Base-by-base conservation (phyloP, 2,888 invertebrate species). In the Melinopterus prodromus region DNA sequence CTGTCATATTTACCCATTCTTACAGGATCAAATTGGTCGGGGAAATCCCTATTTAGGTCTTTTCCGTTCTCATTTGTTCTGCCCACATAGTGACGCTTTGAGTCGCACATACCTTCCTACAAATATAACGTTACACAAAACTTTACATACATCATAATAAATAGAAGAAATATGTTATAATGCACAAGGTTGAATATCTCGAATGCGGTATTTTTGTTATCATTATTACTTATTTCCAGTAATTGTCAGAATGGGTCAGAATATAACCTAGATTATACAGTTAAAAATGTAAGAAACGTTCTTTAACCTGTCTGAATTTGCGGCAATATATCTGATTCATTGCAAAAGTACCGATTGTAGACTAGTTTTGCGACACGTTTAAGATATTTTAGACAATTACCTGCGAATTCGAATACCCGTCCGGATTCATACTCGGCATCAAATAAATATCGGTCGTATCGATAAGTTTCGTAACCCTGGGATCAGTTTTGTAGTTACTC, bases 371-470 rank as follows among this genome's bases (percentile, higher is more conserved):
- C n/a, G n/a, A n/a, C n/a, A n/a, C n/a, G n/a, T n/a, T n/a, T n/a
- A n/a, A n/a, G n/a, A n/a, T n/a, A n/a, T n/a, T n/a, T n/a, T n/a
- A n/a, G n/a, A n/a, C n/a, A n/a, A n/a, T n/a, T 90, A 96, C 96
- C 92, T 91, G 87, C 77, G 98, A 95, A 79, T 91, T 92, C 88
- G 96, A 97, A 91, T 94, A 99, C 15, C 99, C 99, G 92, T 99
- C 96, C 69, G 99, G 99, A 91, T 99, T 99, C 93, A 99, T 94
- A 0, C 98, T 96, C 0, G 99, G 99, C 97, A 99, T 95, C 85
- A 99, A 90, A 89, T 95, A 98, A 82, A 99, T 97, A 87, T 99
- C 96, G 0, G 98, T 98, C 5, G 90, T 91, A 86, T 99, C 94
- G 0, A 99, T 92, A 79, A 99, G 89, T 80, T 91, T 91, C 0